Evolutionary conservation across 2,113 vertebrate genomes (phyloP), one percentile per base, ranked within the genome.

Genomic region (Psephotus haematonotus): DNA sequence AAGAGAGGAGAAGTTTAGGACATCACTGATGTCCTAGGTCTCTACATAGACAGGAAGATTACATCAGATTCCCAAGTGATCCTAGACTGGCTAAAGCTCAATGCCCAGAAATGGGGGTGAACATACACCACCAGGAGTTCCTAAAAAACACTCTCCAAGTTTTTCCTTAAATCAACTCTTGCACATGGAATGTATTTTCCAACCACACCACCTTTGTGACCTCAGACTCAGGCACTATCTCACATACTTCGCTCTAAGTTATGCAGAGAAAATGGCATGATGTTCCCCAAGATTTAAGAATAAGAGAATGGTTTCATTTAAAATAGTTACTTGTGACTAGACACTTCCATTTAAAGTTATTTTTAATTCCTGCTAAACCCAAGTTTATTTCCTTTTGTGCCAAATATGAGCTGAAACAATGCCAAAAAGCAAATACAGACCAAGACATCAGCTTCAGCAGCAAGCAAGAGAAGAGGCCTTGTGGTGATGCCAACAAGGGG

Each of bases 111-210:
- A 67, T n/a, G 18, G 12, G 20, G 65, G 8, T 2, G 8, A 6
- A 64, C 12, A 57, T n/a, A 39, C 17, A 69, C 8, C 13, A 69
- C 7, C 18, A 86, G 19, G 39, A 89, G 29, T 62, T 10, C 17
- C 2, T 8, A 41, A 77, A 55, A 59, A 23, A 0, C 19, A 70
- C 2, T 3, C 41, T 43, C 10, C n/a, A 41, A 24, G 8, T 28
- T 88, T 37, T 47, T 12, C 49, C 11, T 71, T 59, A n/a, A 33
- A 68, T 11, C 60, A 50, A 4, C 47, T 55, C 18, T 39, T 71
- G 47, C 23, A 35, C 7, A 0, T 7, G 8, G 39, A 76, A 18
- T 20, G 2, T 15, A 23, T 41, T 82, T 79, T 72, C 71, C 55
- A 92, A 11, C 28, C 59, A 72, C 59, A 41, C 3, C 29, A 78